Percentiles rank a stretch among this genome's conserved stretches.
phyloP scores from a whole-genome alignment of 1,140 invertebrate species.

The Anagrus nilaparvatae region DNA sequence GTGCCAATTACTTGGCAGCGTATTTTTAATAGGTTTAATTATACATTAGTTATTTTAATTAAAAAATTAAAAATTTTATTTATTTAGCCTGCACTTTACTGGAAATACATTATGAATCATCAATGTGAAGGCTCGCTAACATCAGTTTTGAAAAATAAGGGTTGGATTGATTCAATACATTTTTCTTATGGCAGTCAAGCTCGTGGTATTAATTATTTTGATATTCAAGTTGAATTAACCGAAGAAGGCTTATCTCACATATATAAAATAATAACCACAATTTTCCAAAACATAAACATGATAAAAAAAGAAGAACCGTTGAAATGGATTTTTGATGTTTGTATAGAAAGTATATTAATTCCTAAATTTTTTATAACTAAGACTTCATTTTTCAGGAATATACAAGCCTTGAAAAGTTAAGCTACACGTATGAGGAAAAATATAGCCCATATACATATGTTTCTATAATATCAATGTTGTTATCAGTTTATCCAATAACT shows the following conservation, averaged over 20 bases:
- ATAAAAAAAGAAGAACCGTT: slow-evolving; percentile 62
- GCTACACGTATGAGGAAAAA: too few relatives aligned
- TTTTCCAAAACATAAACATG: slow-evolving; percentile 86
- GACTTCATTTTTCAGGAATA: too few relatives aligned
- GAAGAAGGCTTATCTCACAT: slow-evolving; percentile 78
- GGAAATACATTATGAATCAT: slow-evolving; percentile 90
- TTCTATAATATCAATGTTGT: too few relatives aligned
- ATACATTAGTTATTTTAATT: too few relatives aligned
- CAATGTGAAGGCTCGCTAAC: slow-evolving; percentile 89
- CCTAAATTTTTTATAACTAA: too few relatives aligned
- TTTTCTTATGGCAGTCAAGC: slow-evolving; percentile 65
- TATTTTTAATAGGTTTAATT: too few relatives aligned
- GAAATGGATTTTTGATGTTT: slow-evolving; percentile 70
- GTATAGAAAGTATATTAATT: too few relatives aligned
- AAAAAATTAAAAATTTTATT: slow-evolving; percentile 9
- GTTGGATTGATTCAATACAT: slow-evolving; percentile 84
- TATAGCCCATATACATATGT: too few relatives aligned
- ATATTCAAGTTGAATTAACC: slow-evolving; percentile 79
- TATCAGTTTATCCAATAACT: too few relatives aligned
- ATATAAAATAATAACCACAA: slow-evolving; percentile 73
- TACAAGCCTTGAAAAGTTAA: too few relatives aligned
- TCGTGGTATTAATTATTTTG: slow-evolving; percentile 83
- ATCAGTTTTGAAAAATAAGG: slow-evolving; percentile 70
- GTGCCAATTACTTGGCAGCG: too few relatives aligned
- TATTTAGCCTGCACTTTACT: slow-evolving; percentile 72